Conservation (phyloP, 2,888 invertebrate genomes). For the Drosophila vallismaia region DNA sequence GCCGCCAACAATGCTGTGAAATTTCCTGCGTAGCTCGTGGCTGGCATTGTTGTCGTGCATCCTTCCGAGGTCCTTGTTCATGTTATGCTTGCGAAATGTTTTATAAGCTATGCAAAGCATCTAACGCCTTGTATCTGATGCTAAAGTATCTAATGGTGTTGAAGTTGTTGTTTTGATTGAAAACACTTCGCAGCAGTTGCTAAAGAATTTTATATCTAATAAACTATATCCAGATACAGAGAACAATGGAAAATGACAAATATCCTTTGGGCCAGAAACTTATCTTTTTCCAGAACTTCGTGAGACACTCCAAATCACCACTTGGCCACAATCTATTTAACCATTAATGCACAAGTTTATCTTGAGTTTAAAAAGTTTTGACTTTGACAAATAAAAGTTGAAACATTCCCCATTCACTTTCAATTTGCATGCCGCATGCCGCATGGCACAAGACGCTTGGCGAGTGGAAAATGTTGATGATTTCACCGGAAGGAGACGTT, state of each 20-base stretch:
- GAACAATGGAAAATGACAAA: slow-evolving; percentile 26
- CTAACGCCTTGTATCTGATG: slow-evolving; percentile 42
- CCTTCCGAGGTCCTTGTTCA: slow-evolving; percentile 46
- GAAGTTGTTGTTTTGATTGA: slow-evolving; percentile 45
- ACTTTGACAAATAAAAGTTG: slow-evolving; percentile 28
- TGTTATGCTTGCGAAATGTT: slow-evolving; percentile 67
- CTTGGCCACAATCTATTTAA: slow-evolving; percentile 9
- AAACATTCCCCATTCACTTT: slow-evolving; percentile 20
- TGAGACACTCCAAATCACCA: background rate
- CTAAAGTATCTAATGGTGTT: slow-evolving; percentile 24
- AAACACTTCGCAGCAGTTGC: slow-evolving; percentile 24
- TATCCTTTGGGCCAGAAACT: slow-evolving; percentile 19
- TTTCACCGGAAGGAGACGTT: slow-evolving; percentile 33
- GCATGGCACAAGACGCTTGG: slow-evolving; percentile 6
- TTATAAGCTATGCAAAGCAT: slow-evolving; percentile 55
- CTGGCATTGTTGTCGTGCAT: slow-evolving; percentile 37
- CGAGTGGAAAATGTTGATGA: slow-evolving; percentile 19
- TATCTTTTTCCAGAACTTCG: background rate
- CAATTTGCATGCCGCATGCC: slow-evolving; percentile 39
- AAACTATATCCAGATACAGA: background rate
- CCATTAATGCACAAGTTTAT: slow-evolving; percentile 38
- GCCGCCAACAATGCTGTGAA: slow-evolving; percentile 64
- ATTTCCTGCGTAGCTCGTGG: slow-evolving; percentile 53
- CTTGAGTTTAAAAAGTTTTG: slow-evolving; percentile 31
- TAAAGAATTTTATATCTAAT: slow-evolving; percentile 17